A percentile compares a stretch with the other conserved stretches of the same genome.
phyloP scores from a whole-genome alignment of 2,888 invertebrate species.

The Cataglyphis rosenhaueri region DNA sequence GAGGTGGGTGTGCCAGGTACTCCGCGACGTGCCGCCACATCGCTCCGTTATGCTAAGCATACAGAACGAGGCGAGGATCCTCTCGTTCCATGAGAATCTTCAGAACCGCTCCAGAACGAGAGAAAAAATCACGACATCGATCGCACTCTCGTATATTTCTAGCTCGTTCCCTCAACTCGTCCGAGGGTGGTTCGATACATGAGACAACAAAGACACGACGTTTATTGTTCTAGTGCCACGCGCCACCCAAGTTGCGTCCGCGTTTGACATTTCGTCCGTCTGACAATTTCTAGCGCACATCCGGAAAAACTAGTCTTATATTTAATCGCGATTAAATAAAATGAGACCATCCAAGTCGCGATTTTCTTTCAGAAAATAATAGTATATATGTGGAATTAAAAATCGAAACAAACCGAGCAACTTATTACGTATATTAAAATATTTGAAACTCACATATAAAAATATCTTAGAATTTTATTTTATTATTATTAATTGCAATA shows the following conservation, averaged over 20 bases:
- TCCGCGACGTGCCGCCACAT: slow-evolving; percentile 55
- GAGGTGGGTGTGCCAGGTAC: slow-evolving; percentile 78
- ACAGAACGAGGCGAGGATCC: not conserved
- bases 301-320: slow-evolving; percentile 43
- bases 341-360: not conserved
- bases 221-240: slow-evolving; percentile 48
- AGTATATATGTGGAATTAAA: not conserved
- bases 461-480: not conserved
- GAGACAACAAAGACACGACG: slow-evolving; percentile 51
- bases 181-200: slow-evolving; percentile 35
- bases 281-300: not conserved
- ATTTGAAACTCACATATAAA: not conserved
- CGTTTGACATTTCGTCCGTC: slow-evolving; percentile 28
- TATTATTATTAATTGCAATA: not conserved
- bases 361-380: not conserved
- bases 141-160: slow-evolving; percentile 42
- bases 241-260: slow-evolving; percentile 58
- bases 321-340: slow-evolving; percentile 13
- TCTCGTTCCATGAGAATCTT: slow-evolving; percentile 30
- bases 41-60: slow-evolving; percentile 75
- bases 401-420: not conserved
- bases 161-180: slow-evolving; percentile 31
- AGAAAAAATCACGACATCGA: slow-evolving; percentile 23
- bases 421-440: not conserved
- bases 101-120: slow-evolving; percentile 11